Conservation (phyloP, 2,797 vertebrate species). For the Catamblyrhynchus diadema region DNA sequence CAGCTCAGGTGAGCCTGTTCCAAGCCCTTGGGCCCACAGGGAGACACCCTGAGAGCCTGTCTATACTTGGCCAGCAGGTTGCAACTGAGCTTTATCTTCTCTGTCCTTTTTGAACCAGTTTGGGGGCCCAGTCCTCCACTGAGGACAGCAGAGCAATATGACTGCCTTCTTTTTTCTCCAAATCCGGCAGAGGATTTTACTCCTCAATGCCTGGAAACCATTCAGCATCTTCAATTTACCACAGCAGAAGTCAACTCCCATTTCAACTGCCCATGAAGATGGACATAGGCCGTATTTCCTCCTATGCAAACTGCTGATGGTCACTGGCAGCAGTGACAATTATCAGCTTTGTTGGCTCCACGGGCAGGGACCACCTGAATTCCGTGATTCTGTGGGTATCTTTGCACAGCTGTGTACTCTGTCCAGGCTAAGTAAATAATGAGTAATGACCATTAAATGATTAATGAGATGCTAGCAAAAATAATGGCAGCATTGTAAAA, state of each 20-base stretch:
- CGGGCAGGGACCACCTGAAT: neutral
- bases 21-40: neutral
- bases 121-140: neutral
- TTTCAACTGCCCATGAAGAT: neutral
- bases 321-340: neutral
- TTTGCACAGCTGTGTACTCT: neutral
- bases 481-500: neutral
- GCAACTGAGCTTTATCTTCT: neutral
- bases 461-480: conserved; percentile 27
- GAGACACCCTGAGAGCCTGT: neutral
- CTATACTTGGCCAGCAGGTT: neutral
- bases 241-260: neutral
- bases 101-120: neutral
- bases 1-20: neutral
- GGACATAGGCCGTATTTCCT: neutral
- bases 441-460: neutral
- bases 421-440: neutral
- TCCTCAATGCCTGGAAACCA: neutral
- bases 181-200: neutral
- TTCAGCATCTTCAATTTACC: neutral
- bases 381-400: neutral
- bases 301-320: neutral
- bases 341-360: neutral
- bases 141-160: neutral
- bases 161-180: neutral